phyloP scores from a whole-genome alignment of 2,888 invertebrate genomes.

The Pristionchus fissidentatus region DNA sequence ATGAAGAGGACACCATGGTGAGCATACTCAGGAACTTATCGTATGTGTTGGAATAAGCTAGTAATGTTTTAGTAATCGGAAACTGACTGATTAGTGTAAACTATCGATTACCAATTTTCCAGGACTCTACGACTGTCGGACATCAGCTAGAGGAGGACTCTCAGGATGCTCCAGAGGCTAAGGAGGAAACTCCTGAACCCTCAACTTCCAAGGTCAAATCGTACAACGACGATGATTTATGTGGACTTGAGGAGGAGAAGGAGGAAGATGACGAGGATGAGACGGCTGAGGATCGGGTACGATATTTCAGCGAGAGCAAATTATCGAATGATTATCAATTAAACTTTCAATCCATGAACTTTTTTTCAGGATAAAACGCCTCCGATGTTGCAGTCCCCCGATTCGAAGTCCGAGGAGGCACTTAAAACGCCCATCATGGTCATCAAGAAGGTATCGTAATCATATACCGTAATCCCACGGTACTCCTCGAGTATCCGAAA shows the following conservation, averaged over 20 bases:
- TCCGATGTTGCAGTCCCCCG: neutral
- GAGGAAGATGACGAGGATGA: neutral
- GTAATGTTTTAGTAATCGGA: too few relatives aligned
- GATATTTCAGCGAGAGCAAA: neutral
- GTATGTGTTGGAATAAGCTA: too few relatives aligned
- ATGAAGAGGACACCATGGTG: too few relatives aligned
- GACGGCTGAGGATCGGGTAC: neutral
- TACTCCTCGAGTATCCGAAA: too few relatives aligned
- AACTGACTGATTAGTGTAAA: too few relatives aligned
- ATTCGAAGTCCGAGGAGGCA: neutral
- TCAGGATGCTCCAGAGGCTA: neutral
- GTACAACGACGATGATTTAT: too few relatives aligned
- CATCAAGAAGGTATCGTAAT: constrained; percentile 7
- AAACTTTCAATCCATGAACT: neutral
- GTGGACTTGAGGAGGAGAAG: neutral
- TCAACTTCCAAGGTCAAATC: too few relatives aligned
- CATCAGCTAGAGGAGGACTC: neutral
- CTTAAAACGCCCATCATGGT: constrained; percentile 13
- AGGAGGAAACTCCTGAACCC: neutral
- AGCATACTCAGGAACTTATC: too few relatives aligned
- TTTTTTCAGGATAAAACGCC: constrained; percentile 17
- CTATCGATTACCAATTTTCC: too few relatives aligned
- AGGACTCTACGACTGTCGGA: too few relatives aligned
- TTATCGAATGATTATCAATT: neutral
- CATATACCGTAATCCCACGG: neutral